Evolutionary conservation across 1,140 invertebrate genomes (phyloP), one percentile per base, ranked within the genome.

Genomic region (Episyrphus balteatus): DNA sequence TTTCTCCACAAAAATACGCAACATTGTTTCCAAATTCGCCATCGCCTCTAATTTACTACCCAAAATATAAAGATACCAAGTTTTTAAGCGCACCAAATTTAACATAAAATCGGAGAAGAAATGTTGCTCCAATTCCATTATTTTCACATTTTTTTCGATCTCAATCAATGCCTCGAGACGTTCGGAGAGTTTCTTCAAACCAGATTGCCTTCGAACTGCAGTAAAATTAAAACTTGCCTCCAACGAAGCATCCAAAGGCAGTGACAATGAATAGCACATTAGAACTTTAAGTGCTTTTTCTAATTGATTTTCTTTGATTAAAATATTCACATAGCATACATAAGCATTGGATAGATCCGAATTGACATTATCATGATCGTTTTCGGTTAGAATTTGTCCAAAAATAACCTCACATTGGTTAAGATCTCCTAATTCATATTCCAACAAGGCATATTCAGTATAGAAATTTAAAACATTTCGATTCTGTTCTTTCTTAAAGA

Each of bases 401-500:
- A 73, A 72, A 34, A 79, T 73, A 32, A 67, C 67, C 0, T 73
- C 32, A 33, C 70, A 71, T 46, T 56, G 70, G 2, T 72, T 62
- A 5, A 55, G 44, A 49, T 69, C 68, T 5, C 68, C 71, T 13
- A 75, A 61, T 61, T 79, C 77, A 33, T 64, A 60, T 59, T 82
- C 77, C 52, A 78, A 73, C 32, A 81, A 59, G n/a, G 75, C 80
- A 59, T 78, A 77, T 58, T 82, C 80, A 2, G 71, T 66, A 55
- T 78, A 83, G 46, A 76, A 75, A 51, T 70, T 62, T 31, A 75
- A 54, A 50, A 75, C 75, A 55, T 75, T 77, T 34, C 75, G 62
- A 54, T 82, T 77, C 34, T 69, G 62, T 12, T 69, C 56, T 40
- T 64, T 66, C 44, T 76, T 74, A 1, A 83, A 44, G 34, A 81